Evolutionary conservation across 2,113 vertebrate species (phyloP).

Genomic region (Apodemus sylvaticus): DNA sequence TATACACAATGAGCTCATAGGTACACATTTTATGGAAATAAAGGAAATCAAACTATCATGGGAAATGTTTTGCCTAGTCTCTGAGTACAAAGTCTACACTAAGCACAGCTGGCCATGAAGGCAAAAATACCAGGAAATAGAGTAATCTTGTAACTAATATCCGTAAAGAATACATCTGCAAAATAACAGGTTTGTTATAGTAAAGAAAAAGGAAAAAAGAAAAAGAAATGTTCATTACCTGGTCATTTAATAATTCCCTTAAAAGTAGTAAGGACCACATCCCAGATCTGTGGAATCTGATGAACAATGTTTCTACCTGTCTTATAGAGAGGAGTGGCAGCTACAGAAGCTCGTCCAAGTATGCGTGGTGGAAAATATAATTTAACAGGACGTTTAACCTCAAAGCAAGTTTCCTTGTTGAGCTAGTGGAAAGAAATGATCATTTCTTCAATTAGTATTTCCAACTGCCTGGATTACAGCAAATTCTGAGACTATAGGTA

Average conservation of each 20-base stretch:
- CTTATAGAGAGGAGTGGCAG: not conserved
- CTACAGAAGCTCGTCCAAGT: not conserved
- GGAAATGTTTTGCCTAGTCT: not conserved
- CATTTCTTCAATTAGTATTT: not conserved
- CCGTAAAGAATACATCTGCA: not conserved
- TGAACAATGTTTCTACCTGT: not conserved
- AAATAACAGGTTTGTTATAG: not conserved
- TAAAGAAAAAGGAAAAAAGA: not conserved
- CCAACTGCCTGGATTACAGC: not conserved
- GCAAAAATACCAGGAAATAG: conserved; percentile 78
- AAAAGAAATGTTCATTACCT: conserved; percentile 46
- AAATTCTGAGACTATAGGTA: not conserved
- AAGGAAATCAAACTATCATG: not conserved
- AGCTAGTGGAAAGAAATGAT: not conserved
- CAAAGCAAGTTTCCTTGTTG: not conserved
- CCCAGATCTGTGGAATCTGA: not conserved
- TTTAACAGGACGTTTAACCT: not conserved
- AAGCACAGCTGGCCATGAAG: conserved; percentile 72
- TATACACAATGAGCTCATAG: not conserved
- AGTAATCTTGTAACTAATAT: conserved; percentile 40
- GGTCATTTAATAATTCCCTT: conserved; percentile 17
- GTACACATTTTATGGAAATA: not conserved
- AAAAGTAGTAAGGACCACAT: not conserved
- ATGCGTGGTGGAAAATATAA: not conserved
- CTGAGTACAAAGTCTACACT: conserved; percentile 71